Evolutionary conservation across 2,888 invertebrate genomes (phyloP).

Genomic region (Megamerina dolium): DNA sequence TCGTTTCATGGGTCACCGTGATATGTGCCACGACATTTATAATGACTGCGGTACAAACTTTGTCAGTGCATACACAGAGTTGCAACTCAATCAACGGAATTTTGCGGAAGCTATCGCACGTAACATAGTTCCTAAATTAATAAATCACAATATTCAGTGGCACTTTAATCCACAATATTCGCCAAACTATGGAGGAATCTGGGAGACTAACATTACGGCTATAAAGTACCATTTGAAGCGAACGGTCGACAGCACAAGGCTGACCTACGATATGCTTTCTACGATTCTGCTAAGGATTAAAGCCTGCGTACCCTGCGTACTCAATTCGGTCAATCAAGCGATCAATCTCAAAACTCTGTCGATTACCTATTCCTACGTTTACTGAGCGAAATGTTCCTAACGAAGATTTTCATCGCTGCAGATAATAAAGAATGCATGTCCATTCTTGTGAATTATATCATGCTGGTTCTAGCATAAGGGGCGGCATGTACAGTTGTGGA

Average conservation of each 20-base stretch:
- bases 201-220: slow-evolving; percentile 8
- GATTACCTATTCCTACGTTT: too few species aligned
- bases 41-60: slow-evolving; percentile 5
- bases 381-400: too few species aligned
- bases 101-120: too few species aligned
- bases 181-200: slow-evolving; percentile 9
- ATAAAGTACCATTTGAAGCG: slow-evolving; percentile 10
- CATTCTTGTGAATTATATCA: too few species aligned
- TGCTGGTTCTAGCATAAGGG: too few species aligned
- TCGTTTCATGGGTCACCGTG: slow-evolving; percentile 13
- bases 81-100: too few species aligned
- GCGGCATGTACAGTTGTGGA: too few species aligned
- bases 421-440: too few species aligned
- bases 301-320: slow-evolving; percentile 12
- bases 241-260: slow-evolving; percentile 1
- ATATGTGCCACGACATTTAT: slow-evolving; percentile 6
- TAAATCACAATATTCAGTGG: too few species aligned
- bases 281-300: slow-evolving; percentile 10
- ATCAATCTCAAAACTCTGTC: too few species aligned
- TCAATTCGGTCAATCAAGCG: slow-evolving; percentile 11
- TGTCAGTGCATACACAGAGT: not conserved
- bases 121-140: too few species aligned
- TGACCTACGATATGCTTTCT: slow-evolving; percentile 12
- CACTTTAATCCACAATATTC: slow-evolving; percentile 13
- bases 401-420: too few species aligned